Evolutionary conservation across 1,140 invertebrate genomes (phyloP).

Genomic region (Neodiprion pinetum): DNA sequence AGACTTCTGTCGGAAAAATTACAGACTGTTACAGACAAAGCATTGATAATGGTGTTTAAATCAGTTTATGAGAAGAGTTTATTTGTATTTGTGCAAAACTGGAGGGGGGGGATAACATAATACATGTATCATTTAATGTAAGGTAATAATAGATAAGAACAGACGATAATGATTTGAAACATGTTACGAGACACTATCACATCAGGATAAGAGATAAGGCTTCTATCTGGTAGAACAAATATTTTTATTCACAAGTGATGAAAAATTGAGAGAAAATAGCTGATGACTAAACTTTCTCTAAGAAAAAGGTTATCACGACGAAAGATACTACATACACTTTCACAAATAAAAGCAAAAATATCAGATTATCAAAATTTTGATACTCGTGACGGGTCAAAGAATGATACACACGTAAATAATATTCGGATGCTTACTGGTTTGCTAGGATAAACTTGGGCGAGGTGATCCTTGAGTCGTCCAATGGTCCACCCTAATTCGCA

Average conservation of each 20-base stretch:
- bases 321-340: slow-evolving; percentile 8
- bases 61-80: neutral
- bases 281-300: neutral
- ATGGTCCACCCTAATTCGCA: slow-evolving; percentile 88
- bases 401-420: neutral
- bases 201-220: no score
- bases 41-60: neutral
- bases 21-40: slow-evolving; percentile 7
- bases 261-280: neutral
- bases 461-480: slow-evolving; percentile 79
- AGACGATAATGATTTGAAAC: no score
- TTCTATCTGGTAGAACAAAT: no score
- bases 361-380: neutral
- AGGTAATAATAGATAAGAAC: neutral
- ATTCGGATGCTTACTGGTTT: slow-evolving; percentile 78
- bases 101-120: no score
- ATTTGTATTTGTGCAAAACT: neutral
- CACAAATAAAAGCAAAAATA: neutral
- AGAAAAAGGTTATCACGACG: slow-evolving; percentile 7
- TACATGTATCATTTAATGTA: neutral
- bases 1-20: slow-evolving; percentile 68
- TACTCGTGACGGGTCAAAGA: neutral
- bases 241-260: no score
- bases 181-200: no score
- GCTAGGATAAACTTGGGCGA: slow-evolving; percentile 85